Conservation (phyloP, 2,113 vertebrate genomes). For the Oreochromis spilurus region DNA sequence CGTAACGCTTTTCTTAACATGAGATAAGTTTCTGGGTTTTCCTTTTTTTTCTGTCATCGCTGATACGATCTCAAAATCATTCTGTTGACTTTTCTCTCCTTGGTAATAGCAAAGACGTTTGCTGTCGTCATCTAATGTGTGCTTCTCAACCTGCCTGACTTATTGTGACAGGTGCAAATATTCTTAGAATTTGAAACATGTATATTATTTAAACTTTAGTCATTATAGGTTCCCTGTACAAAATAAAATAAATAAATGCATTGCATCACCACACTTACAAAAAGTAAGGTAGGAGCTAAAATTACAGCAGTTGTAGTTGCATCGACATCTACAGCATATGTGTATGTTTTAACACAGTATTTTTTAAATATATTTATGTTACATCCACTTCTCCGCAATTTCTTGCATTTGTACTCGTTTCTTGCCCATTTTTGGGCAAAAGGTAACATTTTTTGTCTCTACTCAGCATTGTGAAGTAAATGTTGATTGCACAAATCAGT, state of each 20-base stretch:
- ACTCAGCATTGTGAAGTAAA: not conserved
- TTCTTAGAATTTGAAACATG: slow-evolving; percentile 24
- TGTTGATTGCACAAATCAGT: not conserved
- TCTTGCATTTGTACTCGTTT: not conserved
- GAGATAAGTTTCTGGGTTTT: not conserved
- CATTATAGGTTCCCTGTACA: not conserved
- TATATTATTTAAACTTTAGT: not conserved
- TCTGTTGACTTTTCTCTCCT: not conserved
- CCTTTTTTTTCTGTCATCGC: not conserved
- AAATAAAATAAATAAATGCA: not conserved
- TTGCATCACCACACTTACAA: not conserved
- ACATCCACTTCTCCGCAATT: not conserved
- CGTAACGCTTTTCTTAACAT: not conserved
- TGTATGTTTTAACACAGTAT: not conserved
- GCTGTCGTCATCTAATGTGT: not conserved
- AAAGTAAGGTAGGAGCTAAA: not conserved
- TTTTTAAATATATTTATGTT: rapidly evolving
- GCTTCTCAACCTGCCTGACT: not conserved
- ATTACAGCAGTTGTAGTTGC: not conserved
- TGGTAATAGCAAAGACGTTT: not conserved
- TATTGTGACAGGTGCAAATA: slow-evolving; percentile 1
- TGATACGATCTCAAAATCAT: slow-evolving; percentile 35
- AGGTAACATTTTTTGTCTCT: not conserved
- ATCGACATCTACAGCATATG: not conserved
- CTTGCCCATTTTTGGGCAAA: not conserved